Evolutionary conservation across 2,888 invertebrate genomes (phyloP).

Genomic region (Girardia tigrina): DNA sequence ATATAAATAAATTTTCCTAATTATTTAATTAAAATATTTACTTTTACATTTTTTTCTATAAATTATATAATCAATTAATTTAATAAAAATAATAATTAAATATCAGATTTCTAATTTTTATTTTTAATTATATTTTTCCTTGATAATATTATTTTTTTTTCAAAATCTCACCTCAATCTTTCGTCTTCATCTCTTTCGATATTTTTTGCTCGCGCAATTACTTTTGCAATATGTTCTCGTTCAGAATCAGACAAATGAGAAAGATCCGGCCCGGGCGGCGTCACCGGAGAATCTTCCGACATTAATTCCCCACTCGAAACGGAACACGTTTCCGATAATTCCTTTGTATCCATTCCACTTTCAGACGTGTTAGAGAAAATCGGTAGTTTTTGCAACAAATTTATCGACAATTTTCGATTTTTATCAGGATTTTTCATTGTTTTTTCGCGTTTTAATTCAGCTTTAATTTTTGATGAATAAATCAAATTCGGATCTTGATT

Average conservation of each 20-base stretch:
- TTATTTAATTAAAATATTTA: too few relatives aligned
- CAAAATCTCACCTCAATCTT: constrained; percentile 42
- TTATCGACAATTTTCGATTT: background rate
- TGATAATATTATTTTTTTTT: too few relatives aligned
- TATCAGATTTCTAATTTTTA: too few relatives aligned
- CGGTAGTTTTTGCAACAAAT: background rate
- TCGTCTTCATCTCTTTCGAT: constrained; percentile 44
- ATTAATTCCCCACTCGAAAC: constrained; percentile 32
- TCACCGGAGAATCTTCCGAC: constrained; percentile 41
- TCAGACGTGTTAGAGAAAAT: background rate
- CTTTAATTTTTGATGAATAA: background rate
- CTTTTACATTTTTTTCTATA: too few relatives aligned
- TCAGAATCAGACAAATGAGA: constrained; percentile 57
- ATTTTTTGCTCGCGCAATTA: constrained; percentile 57
- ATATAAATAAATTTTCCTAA: too few relatives aligned
- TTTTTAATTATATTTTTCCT: too few relatives aligned
- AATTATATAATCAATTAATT: too few relatives aligned
- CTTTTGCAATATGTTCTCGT: constrained; percentile 55
- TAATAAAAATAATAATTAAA: too few relatives aligned
- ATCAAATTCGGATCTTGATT: background rate
- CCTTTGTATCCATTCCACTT: background rate
- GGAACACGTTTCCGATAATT: background rate
- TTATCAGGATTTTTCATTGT: background rate
- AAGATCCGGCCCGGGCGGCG: constrained; percentile 54
- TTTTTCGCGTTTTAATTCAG: background rate